Evolutionary conservation across 2,888 invertebrate genomes (phyloP).

Genomic region (Alcis repandata): DNA sequence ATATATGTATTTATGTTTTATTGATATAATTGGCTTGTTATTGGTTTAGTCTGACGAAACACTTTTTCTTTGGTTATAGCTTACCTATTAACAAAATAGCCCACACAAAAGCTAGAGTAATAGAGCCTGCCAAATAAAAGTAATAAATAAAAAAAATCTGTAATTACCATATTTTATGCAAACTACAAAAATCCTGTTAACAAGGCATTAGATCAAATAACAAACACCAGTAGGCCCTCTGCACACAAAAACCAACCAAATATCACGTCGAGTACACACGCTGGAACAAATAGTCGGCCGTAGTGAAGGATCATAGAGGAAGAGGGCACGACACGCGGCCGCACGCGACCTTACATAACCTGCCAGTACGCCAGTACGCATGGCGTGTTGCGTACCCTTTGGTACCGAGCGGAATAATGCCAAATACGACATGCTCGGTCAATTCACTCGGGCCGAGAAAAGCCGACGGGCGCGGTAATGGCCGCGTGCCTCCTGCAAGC

Average conservation of each 20-base stretch:
- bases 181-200: slow-evolving; percentile 32
- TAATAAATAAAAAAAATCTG: neutral
- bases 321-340: slow-evolving; percentile 39
- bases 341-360: slow-evolving; percentile 56
- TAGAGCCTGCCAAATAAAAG: too few species aligned
- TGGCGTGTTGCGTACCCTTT: slow-evolving; percentile 41
- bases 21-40: too few species aligned
- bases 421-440: slow-evolving; percentile 47
- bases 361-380: slow-evolving; percentile 14
- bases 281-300: slow-evolving; percentile 77
- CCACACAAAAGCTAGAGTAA: too few species aligned
- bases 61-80: too few species aligned
- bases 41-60: too few species aligned
- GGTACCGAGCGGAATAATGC: slow-evolving; percentile 49
- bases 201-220: slow-evolving; percentile 45
- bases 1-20: too few species aligned
- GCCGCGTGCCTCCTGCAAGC: slow-evolving; percentile 64
- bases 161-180: neutral
- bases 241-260: slow-evolving; percentile 46
- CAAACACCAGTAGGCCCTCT: slow-evolving; percentile 37
- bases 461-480: slow-evolving; percentile 75
- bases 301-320: slow-evolving; percentile 47
- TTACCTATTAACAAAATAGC: too few species aligned
- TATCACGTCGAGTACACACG: slow-evolving; percentile 70
- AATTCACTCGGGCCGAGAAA: slow-evolving; percentile 28